Base-by-base conservation (phyloP, 2,888 invertebrate species). In the Clitarchus hookeri region DNA sequence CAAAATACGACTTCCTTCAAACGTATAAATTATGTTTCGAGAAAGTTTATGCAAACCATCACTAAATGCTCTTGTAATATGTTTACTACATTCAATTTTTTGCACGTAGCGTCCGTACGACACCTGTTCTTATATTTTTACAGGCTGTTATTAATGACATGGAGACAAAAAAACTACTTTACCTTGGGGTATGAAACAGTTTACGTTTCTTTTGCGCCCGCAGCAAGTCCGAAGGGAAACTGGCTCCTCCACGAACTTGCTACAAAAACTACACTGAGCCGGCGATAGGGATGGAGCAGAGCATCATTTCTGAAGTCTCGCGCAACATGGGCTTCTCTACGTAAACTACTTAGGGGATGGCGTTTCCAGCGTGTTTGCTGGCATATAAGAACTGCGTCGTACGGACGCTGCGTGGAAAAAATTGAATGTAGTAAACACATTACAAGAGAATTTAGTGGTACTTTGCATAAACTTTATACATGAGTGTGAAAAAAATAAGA, bases 311-410 rank as follows among this genome's bases (percentile, higher is more conserved):
- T n/a, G n/a, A n/a, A n/a, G n/a, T n/a, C n/a, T n/a, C n/a, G n/a
- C n/a, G n/a, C n/a, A n/a, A n/a, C n/a, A n/a, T n/a, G n/a, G n/a
- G n/a, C n/a, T n/a, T n/a, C n/a, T n/a, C n/a, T n/a, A n/a, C n/a
- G n/a, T n/a, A n/a, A n/a, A n/a, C n/a, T n/a, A n/a, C 65, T 65
- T 65, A 19, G 65, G 65, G 65, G 65, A 65, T 65, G 65, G 65
- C 23, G 65, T 12, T 16, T 65, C 65, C 65, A 65, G 65, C 19
- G 65, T 65, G 16, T 65, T 65, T 23, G 65, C 65, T 65, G 11
- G 65, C 65, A 65, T 65, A 16, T 16, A 65, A 16, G 65, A 65
- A 19, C 65, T 8, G 65, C 16, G 65, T 65, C 65, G 65, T 65
- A 65, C 65, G 65, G 65, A 23, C 65, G 65, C 16, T 65, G 16